phyloP scores from a whole-genome alignment of 2,797 vertebrate genomes.

The Melanogrammus aeglefinus region DNA sequence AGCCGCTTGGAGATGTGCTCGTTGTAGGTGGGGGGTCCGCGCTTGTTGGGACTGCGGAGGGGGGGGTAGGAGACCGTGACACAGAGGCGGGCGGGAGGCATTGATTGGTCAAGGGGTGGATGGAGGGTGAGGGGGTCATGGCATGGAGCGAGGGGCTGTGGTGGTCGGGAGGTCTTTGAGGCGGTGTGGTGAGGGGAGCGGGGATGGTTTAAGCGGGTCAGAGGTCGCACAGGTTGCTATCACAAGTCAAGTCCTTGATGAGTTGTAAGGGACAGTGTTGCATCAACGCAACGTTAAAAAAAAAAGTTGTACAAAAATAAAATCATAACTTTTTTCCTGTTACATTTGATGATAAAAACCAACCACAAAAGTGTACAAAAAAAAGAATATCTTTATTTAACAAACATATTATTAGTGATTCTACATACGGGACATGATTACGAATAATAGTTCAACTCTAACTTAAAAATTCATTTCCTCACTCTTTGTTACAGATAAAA shows the following conservation, averaged over 20 bases:
- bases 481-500: slow-evolving; percentile 73
- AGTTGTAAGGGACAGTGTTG: not conserved
- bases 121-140: not conserved
- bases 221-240: not conserved
- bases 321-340: not conserved
- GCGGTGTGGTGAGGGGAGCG: not conserved
- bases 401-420: slow-evolving; percentile 26
- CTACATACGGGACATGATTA: slow-evolving; percentile 36
- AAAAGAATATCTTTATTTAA: slow-evolving; percentile 55
- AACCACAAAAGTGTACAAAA: not conserved
- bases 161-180: not conserved
- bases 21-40: slow-evolving; percentile 96
- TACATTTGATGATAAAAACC: not conserved
- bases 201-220: not conserved
- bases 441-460: slow-evolving; percentile 11
- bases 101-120: not conserved
- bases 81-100: not conserved
- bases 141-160: not conserved
- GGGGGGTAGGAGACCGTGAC: not conserved
- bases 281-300: not conserved
- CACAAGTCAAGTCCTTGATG: not conserved
- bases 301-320: too few relatives aligned
- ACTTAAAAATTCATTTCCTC: slow-evolving; percentile 27
- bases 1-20: slow-evolving; percentile 99
- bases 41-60: slow-evolving; percentile 90